Base-by-base conservation (phyloP, 2,888 invertebrate species). In the Cryptocheilus praepositus region DNA sequence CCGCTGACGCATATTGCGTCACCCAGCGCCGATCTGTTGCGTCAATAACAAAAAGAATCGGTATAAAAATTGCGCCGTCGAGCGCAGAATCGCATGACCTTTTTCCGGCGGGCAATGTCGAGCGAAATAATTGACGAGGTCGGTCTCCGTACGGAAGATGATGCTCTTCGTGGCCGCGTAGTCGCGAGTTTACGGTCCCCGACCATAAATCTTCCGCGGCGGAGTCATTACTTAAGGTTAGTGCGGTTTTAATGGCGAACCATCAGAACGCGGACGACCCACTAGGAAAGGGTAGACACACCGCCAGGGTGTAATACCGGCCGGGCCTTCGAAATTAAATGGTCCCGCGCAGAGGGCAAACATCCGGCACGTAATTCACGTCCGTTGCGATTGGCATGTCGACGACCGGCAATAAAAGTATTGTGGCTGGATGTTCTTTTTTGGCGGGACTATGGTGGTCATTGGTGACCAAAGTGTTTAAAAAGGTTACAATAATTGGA, bases 221-320 rank as follows among this genome's bases (percentile, higher is more conserved):
- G 61, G 51, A 61, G 59, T 67, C 69, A 58, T 76, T 77, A 67
- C 67, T 77, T 70, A 74, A 69, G 62, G 69, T 76, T 71, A 74
- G 64, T 56, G 67, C 63, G 46, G 55, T 67, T 69, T 76, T 76
- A 76, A 76, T 55, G 63, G 69, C 18, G 53, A 28, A 28, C 63
- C 67, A 51, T 71, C 53, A 64, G 65, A 72, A 49, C 46, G 67
- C 44, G 59, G 18, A 62, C 68, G 43, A 46, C 53, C 64, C 21
- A 21, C 65, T 11, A 11, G 36, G 11, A 8, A 36, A 36, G 36
- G 36, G 36, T 36, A 57, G 16, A 58, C 46, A 25, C 25, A 59
- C 45, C 49, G 25, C 25, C 22, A 21, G 22, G 16, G 21, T 25
- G 15, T 59, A 49, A 59, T 59, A 18, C 15, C 22, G 44, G n/a